Conservation (phyloP, 2,113 vertebrate species). For the Syngnathoides biaculeatus region DNA sequence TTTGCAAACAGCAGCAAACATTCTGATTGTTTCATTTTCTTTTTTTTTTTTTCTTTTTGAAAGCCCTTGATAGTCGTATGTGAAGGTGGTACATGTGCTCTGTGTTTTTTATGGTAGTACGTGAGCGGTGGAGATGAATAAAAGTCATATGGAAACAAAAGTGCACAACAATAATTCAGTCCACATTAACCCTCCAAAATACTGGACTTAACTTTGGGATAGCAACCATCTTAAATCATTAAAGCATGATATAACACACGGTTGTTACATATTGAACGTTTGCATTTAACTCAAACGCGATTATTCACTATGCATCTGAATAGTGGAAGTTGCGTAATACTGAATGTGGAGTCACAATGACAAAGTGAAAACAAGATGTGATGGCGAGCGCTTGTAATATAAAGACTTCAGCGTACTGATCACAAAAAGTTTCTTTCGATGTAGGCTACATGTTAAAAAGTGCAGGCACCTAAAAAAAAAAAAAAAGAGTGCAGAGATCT, state of each 20-base stretch:
- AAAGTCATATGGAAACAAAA: constrained; percentile 56
- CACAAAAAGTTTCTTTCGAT: constrained; percentile 29
- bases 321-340: constrained; percentile 34
- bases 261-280: constrained; percentile 38
- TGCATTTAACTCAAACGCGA: constrained; percentile 25
- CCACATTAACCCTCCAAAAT: not conserved
- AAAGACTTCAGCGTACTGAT: constrained; percentile 35
- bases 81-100: constrained; percentile 50
- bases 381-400: constrained; percentile 33
- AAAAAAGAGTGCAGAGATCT: constrained; percentile 48
- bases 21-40: constrained; percentile 66
- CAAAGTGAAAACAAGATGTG: constrained; percentile 23
- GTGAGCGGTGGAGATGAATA: constrained; percentile 55
- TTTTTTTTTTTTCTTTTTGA: constrained; percentile 34
- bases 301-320: constrained; percentile 24
- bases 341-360: constrained; percentile 24
- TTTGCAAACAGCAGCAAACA: constrained; percentile 77
- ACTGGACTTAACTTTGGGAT: constrained; percentile 49
- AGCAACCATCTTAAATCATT: constrained; percentile 39
- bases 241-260: constrained; percentile 45
- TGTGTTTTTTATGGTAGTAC: constrained; percentile 49
- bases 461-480: constrained; percentile 59
- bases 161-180: constrained; percentile 62
- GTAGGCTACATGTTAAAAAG: constrained; percentile 65
- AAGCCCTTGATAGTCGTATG: constrained; percentile 74